These are phyloP conservation scores for Brachylomia viminalis DNA, from an alignment of 2,888 invertebrate genomes.

Conservation along the genomic window DNA sequence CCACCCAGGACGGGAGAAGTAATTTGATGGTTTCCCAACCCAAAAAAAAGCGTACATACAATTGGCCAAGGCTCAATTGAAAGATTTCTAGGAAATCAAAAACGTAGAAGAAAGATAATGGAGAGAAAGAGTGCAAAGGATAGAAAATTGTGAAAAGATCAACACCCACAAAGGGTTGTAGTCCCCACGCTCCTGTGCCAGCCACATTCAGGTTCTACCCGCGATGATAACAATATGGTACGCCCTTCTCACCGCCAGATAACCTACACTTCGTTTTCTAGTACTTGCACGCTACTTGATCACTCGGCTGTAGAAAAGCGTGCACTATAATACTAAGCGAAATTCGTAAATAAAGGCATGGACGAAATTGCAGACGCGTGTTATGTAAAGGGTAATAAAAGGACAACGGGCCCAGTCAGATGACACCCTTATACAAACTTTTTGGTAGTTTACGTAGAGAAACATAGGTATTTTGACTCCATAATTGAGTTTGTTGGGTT, in stretches of 20 bases:
- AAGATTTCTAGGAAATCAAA: neutral
- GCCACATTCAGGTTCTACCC: neutral
- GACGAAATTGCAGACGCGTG: neutral
- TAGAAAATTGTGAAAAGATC: too few species aligned
- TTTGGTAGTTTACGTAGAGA: constrained; percentile 26
- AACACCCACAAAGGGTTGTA: neutral
- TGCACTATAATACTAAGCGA: neutral
- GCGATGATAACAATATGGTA: neutral
- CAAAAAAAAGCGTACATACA: too few species aligned
- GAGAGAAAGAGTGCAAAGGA: neutral
- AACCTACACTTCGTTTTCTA: neutral
- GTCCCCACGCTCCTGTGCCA: neutral
- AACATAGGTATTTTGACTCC: constrained; percentile 24
- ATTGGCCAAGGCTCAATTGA: neutral
- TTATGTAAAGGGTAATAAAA: neutral
- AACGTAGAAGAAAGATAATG: neutral
- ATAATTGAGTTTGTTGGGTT: constrained; percentile 39
- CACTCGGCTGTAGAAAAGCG: neutral
- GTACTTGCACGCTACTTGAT: neutral
- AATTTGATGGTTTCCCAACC: too few species aligned
- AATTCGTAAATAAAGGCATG: neutral
- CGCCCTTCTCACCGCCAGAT: neutral
- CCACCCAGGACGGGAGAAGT: too few species aligned
- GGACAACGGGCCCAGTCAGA: neutral
- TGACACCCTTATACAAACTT: constrained; percentile 24